Evolutionary conservation across 2,113 vertebrate genomes (phyloP).

Genomic region (Chaenogobius annularis): DNA sequence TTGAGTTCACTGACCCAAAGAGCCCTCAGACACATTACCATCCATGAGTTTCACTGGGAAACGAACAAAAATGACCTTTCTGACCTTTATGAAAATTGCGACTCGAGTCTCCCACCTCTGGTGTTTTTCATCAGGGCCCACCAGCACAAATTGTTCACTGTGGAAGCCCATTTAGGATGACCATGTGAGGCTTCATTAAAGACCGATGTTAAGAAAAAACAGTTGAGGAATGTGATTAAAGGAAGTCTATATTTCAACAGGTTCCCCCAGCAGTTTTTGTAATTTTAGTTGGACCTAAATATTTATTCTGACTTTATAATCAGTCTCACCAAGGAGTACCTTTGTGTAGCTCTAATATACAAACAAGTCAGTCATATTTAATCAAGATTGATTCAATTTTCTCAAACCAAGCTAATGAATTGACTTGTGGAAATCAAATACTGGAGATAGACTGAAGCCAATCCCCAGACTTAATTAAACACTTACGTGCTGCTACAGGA

Average conservation of each 20-base stretch:
- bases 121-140: conserved; percentile 33
- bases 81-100: no score
- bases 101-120: no score
- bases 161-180: conserved; percentile 32
- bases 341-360: not conserved
- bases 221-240: conserved; percentile 47
- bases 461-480: conserved; percentile 25
- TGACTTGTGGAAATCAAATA: conserved; percentile 14
- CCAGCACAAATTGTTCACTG: conserved; percentile 43
- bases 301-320: not conserved
- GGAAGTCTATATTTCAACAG: conserved; percentile 40
- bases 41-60: no score
- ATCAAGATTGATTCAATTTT: conserved; percentile 32
- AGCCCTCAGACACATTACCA: no score
- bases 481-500: conserved; percentile 2
- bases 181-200: conserved; percentile 58
- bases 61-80: no score
- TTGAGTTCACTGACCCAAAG: no score
- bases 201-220: conserved; percentile 56
- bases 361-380: conserved; percentile 17
- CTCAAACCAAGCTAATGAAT: conserved; percentile 15
- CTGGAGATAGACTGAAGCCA: conserved; percentile 4
- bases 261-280: conserved; percentile 38
- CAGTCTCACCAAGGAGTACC: conserved; percentile 1
- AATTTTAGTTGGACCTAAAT: conserved; percentile 37